Base-by-base conservation (phyloP, 2,113 vertebrate species). In the Azemiops feae region DNA sequence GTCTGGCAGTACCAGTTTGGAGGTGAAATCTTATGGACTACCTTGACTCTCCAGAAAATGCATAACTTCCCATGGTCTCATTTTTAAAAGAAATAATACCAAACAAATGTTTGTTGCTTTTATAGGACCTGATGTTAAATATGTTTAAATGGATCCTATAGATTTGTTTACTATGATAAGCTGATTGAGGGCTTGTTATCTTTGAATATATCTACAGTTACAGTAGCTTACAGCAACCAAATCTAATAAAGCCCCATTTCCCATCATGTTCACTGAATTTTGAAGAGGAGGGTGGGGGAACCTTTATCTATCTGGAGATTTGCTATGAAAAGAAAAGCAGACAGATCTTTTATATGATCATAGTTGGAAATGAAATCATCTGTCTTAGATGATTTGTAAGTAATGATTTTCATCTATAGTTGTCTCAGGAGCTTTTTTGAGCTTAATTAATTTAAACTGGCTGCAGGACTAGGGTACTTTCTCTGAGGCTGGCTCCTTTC, bases 391-490 rank as follows among this genome's bases (percentile, higher is more conserved):
- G 91, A 0, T 93, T 91, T 91, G 11, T 22, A 45, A 2, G 3
- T 89, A 85, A n/a, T 69, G 89, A 92, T 88, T 89, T 34, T 88
- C 14, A 85, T 30, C 57, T 58, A 47, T 92, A 54, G 18, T 16
- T 89, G 34, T 85, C 69, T 30, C 27, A 64, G 8, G 50, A 27
- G 0, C 2, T 95, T 4, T 85, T 92, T 92, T 85, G 89, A 20
- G 58, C 43, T n/a, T 93, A 81, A 92, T 93, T 92, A 58, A 95
- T 96, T 95, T 60, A 52, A 43, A 52, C 0, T 86, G 92, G 3
- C 89, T 95, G 14, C 18, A 90, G 39, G 25, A 53, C 91, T 0
- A 0, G 50, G 5, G 89, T 60, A 0, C 39, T 92, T 94, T 95
- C 88, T 23, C 93, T 89, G 86, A 91, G 52, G 27, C 89, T 91